A percentile compares a stretch with the other conserved stretches of the same genome.
These are phyloP conservation scores for Drosophila burlai DNA, from an alignment of 1,140 invertebrate species.

Conservation along the genomic window DNA sequence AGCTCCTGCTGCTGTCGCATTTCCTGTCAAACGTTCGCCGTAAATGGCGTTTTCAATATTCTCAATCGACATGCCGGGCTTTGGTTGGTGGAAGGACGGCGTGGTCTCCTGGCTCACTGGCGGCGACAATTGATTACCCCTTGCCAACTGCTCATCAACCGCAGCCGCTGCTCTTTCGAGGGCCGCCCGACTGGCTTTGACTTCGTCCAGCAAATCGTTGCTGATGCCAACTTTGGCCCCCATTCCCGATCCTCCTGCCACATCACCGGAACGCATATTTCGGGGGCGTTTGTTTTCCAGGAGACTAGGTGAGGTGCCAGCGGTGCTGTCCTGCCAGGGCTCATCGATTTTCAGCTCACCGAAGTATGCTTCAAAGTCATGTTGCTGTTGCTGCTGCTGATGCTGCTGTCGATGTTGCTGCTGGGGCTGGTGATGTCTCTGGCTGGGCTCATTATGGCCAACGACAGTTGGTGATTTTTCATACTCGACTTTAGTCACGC, in stretches of 20 bases:
- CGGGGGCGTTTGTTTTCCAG: constrained; percentile 60
- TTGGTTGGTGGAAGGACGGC: constrained; percentile 30
- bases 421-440: constrained; percentile 36
- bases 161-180: constrained; percentile 74
- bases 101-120: constrained; percentile 29
- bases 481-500: constrained; percentile 80
- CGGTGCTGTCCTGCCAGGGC: constrained; percentile 52
- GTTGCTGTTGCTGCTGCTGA: constrained; percentile 42
- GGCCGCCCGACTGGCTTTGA: constrained; percentile 71
- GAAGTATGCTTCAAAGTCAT: constrained; percentile 73
- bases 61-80: constrained; percentile 78
- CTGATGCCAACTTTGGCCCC: constrained; percentile 54
- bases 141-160: constrained; percentile 77
- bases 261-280: constrained; percentile 50
- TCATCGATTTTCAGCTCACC: constrained; percentile 79
- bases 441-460: constrained; percentile 64
- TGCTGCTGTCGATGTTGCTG: constrained; percentile 7
- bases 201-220: constrained; percentile 78
- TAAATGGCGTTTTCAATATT: constrained; percentile 85
- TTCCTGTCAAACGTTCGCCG: constrained; percentile 74
- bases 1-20: constrained; percentile 15
- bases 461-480: constrained; percentile 77
- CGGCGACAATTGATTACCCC: constrained; percentile 78
- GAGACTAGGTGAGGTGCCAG: constrained; percentile 6
- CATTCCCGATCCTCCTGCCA: constrained; percentile 4